Base-by-base conservation (phyloP, 2,113 vertebrate genomes). In the crab-eating macaque (Macaca fascicularis) region DNA sequence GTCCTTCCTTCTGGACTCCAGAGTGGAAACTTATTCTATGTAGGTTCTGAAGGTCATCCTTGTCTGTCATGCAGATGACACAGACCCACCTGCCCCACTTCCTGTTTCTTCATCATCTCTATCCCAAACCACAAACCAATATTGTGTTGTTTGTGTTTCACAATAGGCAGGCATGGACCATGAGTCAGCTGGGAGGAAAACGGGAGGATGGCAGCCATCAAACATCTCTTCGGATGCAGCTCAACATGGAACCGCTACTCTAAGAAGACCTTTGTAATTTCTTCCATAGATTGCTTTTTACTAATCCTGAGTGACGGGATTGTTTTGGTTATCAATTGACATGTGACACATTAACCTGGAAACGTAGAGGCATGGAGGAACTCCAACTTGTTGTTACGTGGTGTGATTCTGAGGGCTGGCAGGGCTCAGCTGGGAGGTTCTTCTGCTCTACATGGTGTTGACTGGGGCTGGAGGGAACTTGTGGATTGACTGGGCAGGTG, bases 331-430 rank as follows among this genome's bases (percentile, higher is more conserved):
- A 13, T 8, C n/a, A 3, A 8, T 0, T 8, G 17, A 8, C 1
- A 8, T 35, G 3, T 2, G 4, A 23, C 3, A 14, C 23, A 5
- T 11, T 22, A 11, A 23, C 4, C 43, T 8, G 5, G 2, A 20
- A 8, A 48, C 10, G 3, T 6, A 12, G 27, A 3, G 43, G 52
- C 19, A 2, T 8, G 1, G 3, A 2, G 10, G 30, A 16, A 9
- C 38, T 16, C 38, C 5, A 0, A 27, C 3, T 4, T 11, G 8
- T 48, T 35, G 25, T 20, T 2, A 0, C 23, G 22, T 1, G 3
- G 59, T 52, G 13, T 23, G 40, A 12, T 61, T 94, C 64, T 25
- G 52, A 61, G 50, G 1, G 14, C 16, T 20, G 23, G 11, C 11
- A 8, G 50, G 8, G 14, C 50, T 40, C 16, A 20, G 2, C 13